These are phyloP conservation scores for Anabas testudineus DNA, from an alignment of 2,797 vertebrate species.

Conservation along the genomic window DNA sequence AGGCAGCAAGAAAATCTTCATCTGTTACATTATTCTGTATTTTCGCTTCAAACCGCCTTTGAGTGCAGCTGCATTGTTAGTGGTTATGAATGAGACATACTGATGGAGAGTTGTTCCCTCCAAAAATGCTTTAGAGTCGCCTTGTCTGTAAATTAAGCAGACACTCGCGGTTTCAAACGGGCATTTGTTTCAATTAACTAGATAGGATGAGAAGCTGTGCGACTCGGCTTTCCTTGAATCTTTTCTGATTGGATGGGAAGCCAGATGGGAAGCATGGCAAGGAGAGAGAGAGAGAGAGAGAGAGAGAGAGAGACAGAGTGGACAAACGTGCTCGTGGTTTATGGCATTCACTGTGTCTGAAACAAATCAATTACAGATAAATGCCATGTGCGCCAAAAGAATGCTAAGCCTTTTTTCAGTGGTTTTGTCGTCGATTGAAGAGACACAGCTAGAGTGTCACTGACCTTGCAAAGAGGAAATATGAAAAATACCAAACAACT, in stretches of 20 bases:
- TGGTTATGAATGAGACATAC: slow-evolving; percentile 32
- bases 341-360: slow-evolving; percentile 52
- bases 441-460: slow-evolving; percentile 11
- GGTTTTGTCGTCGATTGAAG: slow-evolving; percentile 38
- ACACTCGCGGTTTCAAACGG: slow-evolving; percentile 56
- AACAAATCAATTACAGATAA: slow-evolving; percentile 71
- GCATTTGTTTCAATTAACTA: slow-evolving; percentile 69
- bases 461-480: slow-evolving; percentile 32
- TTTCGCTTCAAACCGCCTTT: slow-evolving; percentile 9
- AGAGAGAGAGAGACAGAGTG: not conserved
- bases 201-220: slow-evolving; percentile 48
- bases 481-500: slow-evolving; percentile 20
- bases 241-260: slow-evolving; percentile 51
- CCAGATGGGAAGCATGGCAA: slow-evolving; percentile 50
- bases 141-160: slow-evolving; percentile 62
- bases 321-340: slow-evolving; percentile 27
- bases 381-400: slow-evolving; percentile 63
- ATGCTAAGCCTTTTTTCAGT: slow-evolving; percentile 54
- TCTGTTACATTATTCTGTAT: slow-evolving; percentile 27
- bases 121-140: slow-evolving; percentile 31
- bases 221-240: slow-evolving; percentile 41
- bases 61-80: slow-evolving; percentile 35
- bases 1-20: slow-evolving; percentile 23
- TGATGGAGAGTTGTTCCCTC: slow-evolving; percentile 45
- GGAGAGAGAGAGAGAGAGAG: not conserved